phyloP scores from a whole-genome alignment of 2,113 vertebrate species.

The Syrrhaptes paradoxus region DNA sequence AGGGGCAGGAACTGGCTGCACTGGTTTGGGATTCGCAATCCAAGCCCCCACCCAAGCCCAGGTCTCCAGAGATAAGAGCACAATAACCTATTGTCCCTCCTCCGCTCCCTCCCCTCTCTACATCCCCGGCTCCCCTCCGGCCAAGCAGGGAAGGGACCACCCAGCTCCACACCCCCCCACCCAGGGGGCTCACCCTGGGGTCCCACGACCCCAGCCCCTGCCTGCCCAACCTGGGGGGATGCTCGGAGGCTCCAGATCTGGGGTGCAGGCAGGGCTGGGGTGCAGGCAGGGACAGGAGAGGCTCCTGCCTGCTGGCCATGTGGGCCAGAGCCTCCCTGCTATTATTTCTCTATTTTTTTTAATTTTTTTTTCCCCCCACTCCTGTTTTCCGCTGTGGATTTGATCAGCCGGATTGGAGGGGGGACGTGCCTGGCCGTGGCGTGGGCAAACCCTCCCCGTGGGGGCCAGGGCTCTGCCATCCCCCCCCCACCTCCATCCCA shows the following conservation, averaged over 20 bases:
- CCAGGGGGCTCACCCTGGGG: background rate
- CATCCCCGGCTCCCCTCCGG: background rate
- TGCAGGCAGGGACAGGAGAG: background rate
- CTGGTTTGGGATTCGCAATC: slow-evolving; percentile 22
- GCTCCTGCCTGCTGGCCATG: background rate
- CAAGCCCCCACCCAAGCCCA: slow-evolving; percentile 49
- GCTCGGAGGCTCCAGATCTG: background rate
- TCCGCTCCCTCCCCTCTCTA: background rate
- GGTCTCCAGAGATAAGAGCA: slow-evolving; percentile 63
- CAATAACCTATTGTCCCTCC: slow-evolving; percentile 66
- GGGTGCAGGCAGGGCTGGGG: background rate
- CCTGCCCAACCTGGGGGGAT: background rate
- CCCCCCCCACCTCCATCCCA: background rate
- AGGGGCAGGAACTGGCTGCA: slow-evolving; percentile 29
- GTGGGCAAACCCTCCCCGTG: background rate
- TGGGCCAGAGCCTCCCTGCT: background rate
- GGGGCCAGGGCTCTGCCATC: too few species aligned
- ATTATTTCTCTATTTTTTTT: background rate
- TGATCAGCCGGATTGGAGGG: background rate
- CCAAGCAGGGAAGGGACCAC: background rate
- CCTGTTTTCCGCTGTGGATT: background rate
- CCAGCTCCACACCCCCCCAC: background rate
- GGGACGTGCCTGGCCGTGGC: background rate
- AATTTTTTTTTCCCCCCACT: too few species aligned
- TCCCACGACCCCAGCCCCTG: background rate